Conservation (phyloP, 2,797 vertebrate genomes). For the Myotis planiceps region DNA sequence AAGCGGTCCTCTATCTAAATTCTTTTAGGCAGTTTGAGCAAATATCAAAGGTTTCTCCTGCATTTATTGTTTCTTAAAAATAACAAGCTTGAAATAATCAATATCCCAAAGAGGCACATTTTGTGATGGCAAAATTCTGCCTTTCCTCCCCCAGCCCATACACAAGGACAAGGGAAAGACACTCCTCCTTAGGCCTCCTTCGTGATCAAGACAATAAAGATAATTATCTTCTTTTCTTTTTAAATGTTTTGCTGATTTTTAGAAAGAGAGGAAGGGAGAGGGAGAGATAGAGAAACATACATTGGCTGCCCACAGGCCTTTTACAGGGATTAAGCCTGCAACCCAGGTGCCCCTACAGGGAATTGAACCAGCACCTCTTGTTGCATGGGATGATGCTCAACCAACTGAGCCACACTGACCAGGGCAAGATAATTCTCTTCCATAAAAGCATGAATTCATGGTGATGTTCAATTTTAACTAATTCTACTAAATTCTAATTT, state of each 20-base stretch:
- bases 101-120: background rate
- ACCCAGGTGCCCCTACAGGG: no score
- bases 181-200: background rate
- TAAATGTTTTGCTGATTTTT: no score
- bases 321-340: no score
- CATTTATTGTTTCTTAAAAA: background rate
- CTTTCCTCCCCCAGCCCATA: background rate
- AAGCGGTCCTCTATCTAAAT: background rate
- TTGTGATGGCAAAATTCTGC: background rate
- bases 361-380: no score
- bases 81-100: background rate
- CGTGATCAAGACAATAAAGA: background rate
- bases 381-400: no score
- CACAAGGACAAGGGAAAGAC: background rate
- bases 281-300: no score
- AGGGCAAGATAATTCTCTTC: background rate
- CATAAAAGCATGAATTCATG: background rate
- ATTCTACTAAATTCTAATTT: slow-evolving; percentile 15
- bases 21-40: background rate
- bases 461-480: background rate
- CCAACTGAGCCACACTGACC: background rate
- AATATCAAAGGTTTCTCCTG: background rate
- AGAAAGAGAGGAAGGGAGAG: no score
- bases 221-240: background rate
- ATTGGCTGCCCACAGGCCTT: no score